phyloP scores from a whole-genome alignment of 2,888 invertebrate species.

The Andrena marginata region DNA sequence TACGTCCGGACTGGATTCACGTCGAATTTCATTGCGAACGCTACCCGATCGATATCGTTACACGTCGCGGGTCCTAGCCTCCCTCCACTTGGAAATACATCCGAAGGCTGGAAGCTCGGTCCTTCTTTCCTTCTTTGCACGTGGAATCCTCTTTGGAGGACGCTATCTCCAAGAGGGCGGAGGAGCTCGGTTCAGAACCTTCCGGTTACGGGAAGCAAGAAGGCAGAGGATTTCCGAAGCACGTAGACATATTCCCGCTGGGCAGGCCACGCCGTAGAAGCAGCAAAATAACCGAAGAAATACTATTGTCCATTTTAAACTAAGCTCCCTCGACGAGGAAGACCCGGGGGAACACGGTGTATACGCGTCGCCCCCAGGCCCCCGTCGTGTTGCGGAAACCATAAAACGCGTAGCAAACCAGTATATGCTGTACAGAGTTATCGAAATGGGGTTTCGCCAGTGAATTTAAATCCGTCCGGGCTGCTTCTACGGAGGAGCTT shows the following conservation, averaged over 20 bases:
- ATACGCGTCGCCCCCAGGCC: too few species aligned
- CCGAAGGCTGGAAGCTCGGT: background rate
- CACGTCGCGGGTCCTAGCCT: background rate
- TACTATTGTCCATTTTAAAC: background rate
- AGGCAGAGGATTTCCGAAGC: background rate
- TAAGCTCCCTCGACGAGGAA: background rate
- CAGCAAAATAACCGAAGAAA: background rate
- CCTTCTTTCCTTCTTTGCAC: background rate
- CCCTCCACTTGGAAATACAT: background rate
- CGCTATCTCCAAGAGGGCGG: background rate
- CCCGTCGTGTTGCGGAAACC: background rate
- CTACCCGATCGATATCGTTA: constrained; percentile 2
- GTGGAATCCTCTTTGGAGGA: background rate
- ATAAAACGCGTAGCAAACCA: background rate
- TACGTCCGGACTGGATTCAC: constrained; percentile 8
- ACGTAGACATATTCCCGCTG: background rate
- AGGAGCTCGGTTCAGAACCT: background rate
- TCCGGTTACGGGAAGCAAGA: background rate
- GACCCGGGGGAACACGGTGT: too few species aligned
- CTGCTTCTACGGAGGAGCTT: background rate
- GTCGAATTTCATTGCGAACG: constrained; percentile 7
- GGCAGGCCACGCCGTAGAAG: background rate
- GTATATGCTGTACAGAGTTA: background rate
- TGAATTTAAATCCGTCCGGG: background rate
- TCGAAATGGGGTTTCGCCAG: constrained; percentile 1